Conservation (phyloP, 2,113 vertebrate genomes). For the Polyodon spathula region DNA sequence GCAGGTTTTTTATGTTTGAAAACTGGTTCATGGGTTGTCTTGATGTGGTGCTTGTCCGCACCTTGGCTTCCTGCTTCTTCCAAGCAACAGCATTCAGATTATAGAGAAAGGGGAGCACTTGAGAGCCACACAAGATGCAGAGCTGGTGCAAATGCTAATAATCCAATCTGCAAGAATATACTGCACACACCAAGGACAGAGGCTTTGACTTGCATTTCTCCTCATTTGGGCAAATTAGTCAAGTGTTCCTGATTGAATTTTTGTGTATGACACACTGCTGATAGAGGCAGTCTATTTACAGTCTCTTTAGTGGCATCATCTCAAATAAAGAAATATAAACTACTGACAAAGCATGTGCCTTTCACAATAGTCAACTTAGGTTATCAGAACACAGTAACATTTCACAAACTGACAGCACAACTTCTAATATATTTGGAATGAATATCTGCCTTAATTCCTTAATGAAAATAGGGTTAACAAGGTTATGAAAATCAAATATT, state of each 20-base stretch:
- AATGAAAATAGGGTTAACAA: neutral
- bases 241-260: constrained; percentile 23
- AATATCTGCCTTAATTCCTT: constrained; percentile 12
- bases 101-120: constrained; percentile 3
- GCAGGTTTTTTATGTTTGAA: neutral
- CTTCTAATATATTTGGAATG: constrained; percentile 22
- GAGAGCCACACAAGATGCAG: constrained; percentile 4
- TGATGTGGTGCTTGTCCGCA: neutral
- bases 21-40: neutral
- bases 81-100: neutral
- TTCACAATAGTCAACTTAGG: constrained; percentile 40
- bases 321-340: constrained; percentile 27
- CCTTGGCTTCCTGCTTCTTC: neutral
- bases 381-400: constrained; percentile 34
- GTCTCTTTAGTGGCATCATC: constrained; percentile 48
- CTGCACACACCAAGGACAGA: constrained; percentile 1
- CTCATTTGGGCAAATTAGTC: neutral
- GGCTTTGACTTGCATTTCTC: neutral
- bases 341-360: constrained; percentile 30
- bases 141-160: constrained; percentile 6
- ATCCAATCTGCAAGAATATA: neutral
- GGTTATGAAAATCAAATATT: too few species aligned
- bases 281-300: constrained; percentile 30
- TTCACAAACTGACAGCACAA: constrained; percentile 27
- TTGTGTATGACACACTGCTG: constrained; percentile 14